phyloP scores from a whole-genome alignment of 2,888 invertebrate species.

The Quadroppia sp. region DNA sequence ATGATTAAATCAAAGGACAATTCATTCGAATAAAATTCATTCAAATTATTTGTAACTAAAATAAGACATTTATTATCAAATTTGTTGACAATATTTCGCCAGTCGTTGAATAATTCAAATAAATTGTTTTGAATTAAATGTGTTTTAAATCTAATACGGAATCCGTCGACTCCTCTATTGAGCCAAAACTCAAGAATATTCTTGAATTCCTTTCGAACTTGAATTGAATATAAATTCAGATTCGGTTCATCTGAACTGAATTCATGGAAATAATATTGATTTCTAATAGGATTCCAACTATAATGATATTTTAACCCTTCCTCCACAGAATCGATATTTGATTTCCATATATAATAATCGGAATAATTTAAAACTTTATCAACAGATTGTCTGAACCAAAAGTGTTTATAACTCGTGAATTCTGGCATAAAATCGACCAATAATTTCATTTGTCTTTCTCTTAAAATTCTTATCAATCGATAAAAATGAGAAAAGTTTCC shows the following conservation, averaged over 20 bases:
- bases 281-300: background rate
- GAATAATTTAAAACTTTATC: background rate
- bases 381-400: background rate
- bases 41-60: background rate
- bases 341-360: conserved; percentile 3
- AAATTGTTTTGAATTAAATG: background rate
- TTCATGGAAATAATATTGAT: conserved; percentile 7
- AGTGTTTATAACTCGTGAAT: background rate
- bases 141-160: background rate
- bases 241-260: background rate
- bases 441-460: background rate
- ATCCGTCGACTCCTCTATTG: background rate
- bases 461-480: background rate
- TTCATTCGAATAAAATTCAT: background rate
- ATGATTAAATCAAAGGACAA: background rate
- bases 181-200: background rate
- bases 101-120: background rate
- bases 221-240: background rate
- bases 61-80: background rate
- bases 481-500: background rate
- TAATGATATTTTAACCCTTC: background rate
- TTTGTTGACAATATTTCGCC: background rate
- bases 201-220: background rate
- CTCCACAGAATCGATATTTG: background rate
- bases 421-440: background rate